A percentile compares a stretch with the other conserved stretches of the same genome.
Conservation (phyloP, 2,113 vertebrate genomes). For the Fulica atra region DNA sequence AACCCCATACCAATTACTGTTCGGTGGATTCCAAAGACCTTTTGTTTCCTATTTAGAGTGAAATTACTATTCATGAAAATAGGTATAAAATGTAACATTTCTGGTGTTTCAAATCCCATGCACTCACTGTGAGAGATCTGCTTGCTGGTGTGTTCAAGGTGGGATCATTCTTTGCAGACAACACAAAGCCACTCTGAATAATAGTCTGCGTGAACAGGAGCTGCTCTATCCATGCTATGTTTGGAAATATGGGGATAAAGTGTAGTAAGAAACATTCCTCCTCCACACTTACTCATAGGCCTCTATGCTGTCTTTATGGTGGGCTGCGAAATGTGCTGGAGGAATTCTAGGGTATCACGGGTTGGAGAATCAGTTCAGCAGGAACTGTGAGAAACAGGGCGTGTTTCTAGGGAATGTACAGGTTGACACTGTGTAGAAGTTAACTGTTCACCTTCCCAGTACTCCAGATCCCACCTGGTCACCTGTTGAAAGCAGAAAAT, state of each 20-base stretch:
- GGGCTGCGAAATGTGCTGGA: background rate
- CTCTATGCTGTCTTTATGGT: background rate
- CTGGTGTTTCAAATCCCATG: background rate
- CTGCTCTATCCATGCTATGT: background rate
- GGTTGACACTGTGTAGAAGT: background rate
- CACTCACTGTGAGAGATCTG: background rate
- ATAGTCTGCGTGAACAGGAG: background rate
- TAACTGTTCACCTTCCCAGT: background rate
- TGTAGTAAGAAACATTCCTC: conserved; percentile 38
- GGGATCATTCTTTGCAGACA: background rate
- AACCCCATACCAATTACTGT: background rate
- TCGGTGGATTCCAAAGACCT: background rate
- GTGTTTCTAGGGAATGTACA: background rate
- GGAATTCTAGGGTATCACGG: background rate
- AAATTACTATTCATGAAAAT: background rate
- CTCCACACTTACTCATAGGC: conserved; percentile 20
- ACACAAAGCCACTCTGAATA: background rate
- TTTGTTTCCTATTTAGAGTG: background rate
- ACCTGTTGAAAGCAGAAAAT: background rate
- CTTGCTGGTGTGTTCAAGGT: background rate
- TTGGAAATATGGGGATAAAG: background rate
- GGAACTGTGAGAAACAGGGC: background rate
- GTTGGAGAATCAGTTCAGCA: background rate
- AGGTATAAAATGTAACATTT: background rate
- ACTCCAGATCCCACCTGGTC: background rate